Evolutionary conservation across 2,888 invertebrate genomes (phyloP), one percentile per base, ranked within the genome.

Genomic region (Dichetophora obliterata): DNA sequence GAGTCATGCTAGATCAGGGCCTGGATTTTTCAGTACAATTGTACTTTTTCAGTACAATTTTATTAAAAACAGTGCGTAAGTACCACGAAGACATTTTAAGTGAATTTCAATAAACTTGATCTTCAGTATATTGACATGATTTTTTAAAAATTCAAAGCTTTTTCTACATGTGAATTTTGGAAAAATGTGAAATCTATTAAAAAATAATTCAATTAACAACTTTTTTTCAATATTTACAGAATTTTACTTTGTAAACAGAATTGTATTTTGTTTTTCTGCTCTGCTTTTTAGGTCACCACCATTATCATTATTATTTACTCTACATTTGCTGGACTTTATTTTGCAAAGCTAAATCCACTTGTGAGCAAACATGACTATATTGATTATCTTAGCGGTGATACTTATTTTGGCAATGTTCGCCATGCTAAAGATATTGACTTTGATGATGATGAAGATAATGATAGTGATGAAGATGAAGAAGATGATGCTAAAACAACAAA

Each of bases 301-400:
- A n/a, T 37, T 1, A 37, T 71, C 22, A 71, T 71, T 6, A 9
- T 71, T 31, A 71, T 71, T 14, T 71, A 71, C 57, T 71, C 71
- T 19, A 71, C 37, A 57, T 71, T 71, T 71, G n/a, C 71, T 16
- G 71, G 59, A 5, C 11, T 71, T 14, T 71, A 71, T 37, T 71
- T 37, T 57, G 57, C 71, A 4, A 71, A 71, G 59, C 8, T 71
- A 43, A 71, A 71, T 37, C 71, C 71, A 6, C 59, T 71, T 8
- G 71, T 71, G 16, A 71, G 71, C 43, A 71, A 71, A 71, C 57
- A 71, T 37, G 71, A 71, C 27, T 71, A 71, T 14, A 16, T 43
- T 43, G 71, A 71, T 59, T 71, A 71, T 59, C n/a, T 71, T 11
- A 34, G 71, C 19, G 31, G 34, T n/a, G 71, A 71, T 24, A 24